Base-by-base conservation (phyloP, 2,113 vertebrate species). In the Ameiurus melas region DNA sequence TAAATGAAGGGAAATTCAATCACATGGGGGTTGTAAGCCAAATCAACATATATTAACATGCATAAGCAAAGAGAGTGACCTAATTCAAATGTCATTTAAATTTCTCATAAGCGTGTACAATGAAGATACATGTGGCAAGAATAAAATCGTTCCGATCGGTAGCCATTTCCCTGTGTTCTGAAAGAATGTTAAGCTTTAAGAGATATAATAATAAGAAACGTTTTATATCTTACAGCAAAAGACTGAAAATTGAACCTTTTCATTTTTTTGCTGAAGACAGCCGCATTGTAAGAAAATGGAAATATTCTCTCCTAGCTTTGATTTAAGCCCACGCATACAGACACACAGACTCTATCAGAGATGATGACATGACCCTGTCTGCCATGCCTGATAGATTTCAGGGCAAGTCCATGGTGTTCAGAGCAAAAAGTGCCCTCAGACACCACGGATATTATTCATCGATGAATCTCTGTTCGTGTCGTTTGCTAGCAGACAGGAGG, bases 1-100 rank as follows among this genome's bases (percentile, higher is more conserved):
- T 85, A 79, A 89, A 81, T 89, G 87, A 89, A 83, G 70, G 71
- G 83, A 66, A 84, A 89, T 83, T 51, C 57, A 81, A 81, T 86
- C 6, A 71, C 27, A 47, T 66, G 66, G 51, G 51, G 85, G 64
- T 68, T 84, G 83, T 81, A 64, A 39, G 70, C 33, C 20, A 60
- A 36, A 84, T 73, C 36, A 88, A 70, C n/a, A 77, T 85, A 51
- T 57, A 27, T 73, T 87, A 58, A 78, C 68, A 71, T 57, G 66
- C 33, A 58, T 79, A 64, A 82, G 55, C 30, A 22, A 19, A 58
- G 30, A 13, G 17, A 17, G 36, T 58, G 79, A 36, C 33, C 53
- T 13, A 22, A 81, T 58, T 20, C 30, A 36, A 57, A 19, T 6
- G 30, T 58, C 55, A 36, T 81, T 58, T 81, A 12, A 22, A 58